Percentiles rank a stretch among this genome's conserved stretches.
These are phyloP conservation scores for Ceraclea dissimilis DNA, from an alignment of 2,888 invertebrate species.

Conservation along the genomic window DNA sequence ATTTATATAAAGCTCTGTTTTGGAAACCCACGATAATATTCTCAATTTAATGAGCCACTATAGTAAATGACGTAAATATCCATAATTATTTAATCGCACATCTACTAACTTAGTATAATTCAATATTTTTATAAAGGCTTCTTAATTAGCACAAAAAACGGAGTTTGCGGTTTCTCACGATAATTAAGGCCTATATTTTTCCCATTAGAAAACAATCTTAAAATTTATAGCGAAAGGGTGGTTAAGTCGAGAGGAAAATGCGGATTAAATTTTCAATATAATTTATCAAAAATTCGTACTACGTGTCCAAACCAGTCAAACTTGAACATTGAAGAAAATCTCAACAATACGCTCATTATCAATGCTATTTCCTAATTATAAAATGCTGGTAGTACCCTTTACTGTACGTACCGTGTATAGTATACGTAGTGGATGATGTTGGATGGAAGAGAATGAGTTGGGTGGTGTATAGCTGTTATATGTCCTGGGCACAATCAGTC, in stretches of 20 bases:
- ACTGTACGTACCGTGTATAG: neutral
- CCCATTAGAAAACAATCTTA: neutral
- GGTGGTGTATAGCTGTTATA: slow-evolving; percentile 5
- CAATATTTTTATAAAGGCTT: too few relatives aligned
- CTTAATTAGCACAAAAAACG: neutral
- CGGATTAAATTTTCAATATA: neutral
- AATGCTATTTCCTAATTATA: slow-evolving; percentile 8
- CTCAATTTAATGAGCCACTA: too few relatives aligned
- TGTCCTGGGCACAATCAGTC: slow-evolving; percentile 26
- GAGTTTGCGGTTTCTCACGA: neutral
- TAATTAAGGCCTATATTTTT: neutral
- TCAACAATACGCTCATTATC: slow-evolving; percentile 3
- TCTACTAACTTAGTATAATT: too few relatives aligned
- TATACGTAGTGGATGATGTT: neutral
- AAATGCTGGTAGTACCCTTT: slow-evolving; percentile 3
- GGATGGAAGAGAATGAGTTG: neutral
- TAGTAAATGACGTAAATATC: too few relatives aligned
- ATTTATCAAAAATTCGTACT: slow-evolving; percentile 1
- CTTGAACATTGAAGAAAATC: slow-evolving; percentile 3
- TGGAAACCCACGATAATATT: too few relatives aligned
- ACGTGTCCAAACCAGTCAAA: slow-evolving; percentile 2
- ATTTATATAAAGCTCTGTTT: too few relatives aligned
- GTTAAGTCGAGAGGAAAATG: neutral
- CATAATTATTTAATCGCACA: too few relatives aligned
- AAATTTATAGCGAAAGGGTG: neutral